Evolutionary conservation across 1,140 invertebrate species (phyloP), one percentile per base, ranked within the genome.

Genomic region (Drosophila sechellia): DNA sequence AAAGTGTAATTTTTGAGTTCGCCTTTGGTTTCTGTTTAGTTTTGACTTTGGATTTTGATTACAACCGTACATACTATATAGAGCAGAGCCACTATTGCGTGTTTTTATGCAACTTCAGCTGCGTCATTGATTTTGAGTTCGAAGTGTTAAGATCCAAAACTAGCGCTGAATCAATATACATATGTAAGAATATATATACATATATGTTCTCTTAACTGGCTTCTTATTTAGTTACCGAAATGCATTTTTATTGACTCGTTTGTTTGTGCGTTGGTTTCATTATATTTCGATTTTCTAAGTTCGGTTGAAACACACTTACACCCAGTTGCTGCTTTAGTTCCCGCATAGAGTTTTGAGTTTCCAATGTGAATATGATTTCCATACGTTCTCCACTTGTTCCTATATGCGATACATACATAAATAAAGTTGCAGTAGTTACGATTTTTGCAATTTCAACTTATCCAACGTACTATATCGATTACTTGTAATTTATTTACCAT

Each of bases 71-170:
- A 66, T 45, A 39, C 13, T 39, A 39, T 39, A 45, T 77, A 76
- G 71, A 76, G 49, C 53, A 77, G 40, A 74, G 66, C 53, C 56
- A 59, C 49, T 42, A 31, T 61, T 71, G 71, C 79, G 77, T 75
- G 69, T 90, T 90, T 86, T 90, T 86, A 90, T 90, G 87, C 87
- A 90, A 90, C 77, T 91, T 90, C 81, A 87, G 83, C 64, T 66
- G 54, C 71, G 74, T 90, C 74, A 78, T 78, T 83, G 52, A 50
- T 79, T 89, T 79, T 71, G 46, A 64, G 53, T 87, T 78, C 69
- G 63, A 69, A 70, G 57, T 57, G 64, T 83, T 85, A 55, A 80
- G 74, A 54, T 63, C 68, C 54, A 63, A 81, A 78, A 71, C 68
- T 71, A 71, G 68, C 52, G 68, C 68, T 71, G 65, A 71, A 70